phyloP scores from a whole-genome alignment of 2,888 invertebrate species.

The Cecidostiba fungosa region DNA sequence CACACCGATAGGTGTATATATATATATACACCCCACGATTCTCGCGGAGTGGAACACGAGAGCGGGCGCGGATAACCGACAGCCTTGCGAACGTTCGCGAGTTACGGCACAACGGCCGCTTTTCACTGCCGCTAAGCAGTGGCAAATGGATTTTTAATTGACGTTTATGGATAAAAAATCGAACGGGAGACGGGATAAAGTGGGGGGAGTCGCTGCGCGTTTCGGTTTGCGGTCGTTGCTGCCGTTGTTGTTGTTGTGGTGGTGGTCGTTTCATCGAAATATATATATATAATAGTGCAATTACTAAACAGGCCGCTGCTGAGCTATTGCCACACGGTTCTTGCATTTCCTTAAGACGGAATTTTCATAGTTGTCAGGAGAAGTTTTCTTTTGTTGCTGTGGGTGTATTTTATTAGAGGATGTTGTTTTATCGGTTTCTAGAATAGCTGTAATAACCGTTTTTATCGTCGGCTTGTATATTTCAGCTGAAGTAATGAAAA shows the following conservation, averaged over 20 bases:
- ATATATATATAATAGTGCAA: too few species aligned
- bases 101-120: conserved; percentile 5
- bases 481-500: not conserved
- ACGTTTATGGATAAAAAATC: not conserved
- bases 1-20: not conserved
- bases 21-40: too few species aligned
- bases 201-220: not conserved
- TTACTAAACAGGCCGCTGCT: not conserved
- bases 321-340: not conserved
- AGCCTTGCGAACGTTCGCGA: conserved; percentile 13
- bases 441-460: not conserved
- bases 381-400: not conserved
- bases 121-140: not conserved
- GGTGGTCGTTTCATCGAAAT: not conserved
- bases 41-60: not conserved
- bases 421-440: conserved; percentile 11
- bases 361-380: not conserved
- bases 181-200: not conserved
- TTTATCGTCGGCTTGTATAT: not conserved
- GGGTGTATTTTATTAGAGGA: not conserved
- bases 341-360: conserved; percentile 2
- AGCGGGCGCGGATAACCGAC: conserved; percentile 3
- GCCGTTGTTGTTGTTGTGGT: not conserved
- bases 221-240: not conserved
- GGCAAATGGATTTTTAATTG: conserved; percentile 35